Evolutionary conservation across 2,113 vertebrate species (phyloP), one percentile per base, ranked within the genome.

Genomic region (Megaceryle maxima): DNA sequence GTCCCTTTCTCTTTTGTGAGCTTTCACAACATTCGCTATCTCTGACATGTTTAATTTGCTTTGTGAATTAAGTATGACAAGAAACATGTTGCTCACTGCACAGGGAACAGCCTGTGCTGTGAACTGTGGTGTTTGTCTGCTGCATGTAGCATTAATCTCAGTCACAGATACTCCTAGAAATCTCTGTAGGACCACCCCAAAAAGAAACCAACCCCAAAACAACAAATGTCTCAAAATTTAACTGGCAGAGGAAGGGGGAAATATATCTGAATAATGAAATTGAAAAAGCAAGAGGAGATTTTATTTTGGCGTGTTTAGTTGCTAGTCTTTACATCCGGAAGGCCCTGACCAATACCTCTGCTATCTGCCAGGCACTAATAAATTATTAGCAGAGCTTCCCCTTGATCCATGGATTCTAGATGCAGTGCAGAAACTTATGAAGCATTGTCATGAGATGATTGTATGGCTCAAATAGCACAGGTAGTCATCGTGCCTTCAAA

Each of bases 21-120:
- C 50, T 92, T 93, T 88, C 48, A 87, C 64, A 75, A 24, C 39
- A 26, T 48, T 89, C 78, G 62, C 35, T 28, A 78, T 84, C 35
- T 88, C 77, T 87, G 81, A 82, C 44, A 41, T 41, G 51, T 79
- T 70, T 91, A 89, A 87, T 93, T 93, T 92, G 63, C 63, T 91
- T 68, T 79, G 69, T 88, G 81, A 87, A 76, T 94, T 87, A 55
- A n/a, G 20, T 82, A 73, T 89, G 64, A 94, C 88, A 88, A 93
- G 79, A 88, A 95, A 75, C 69, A 73, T 28, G 69, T 79, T 92
- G 66, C 60, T 79, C 15, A 4, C 16, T 56, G 39, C 53, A 28
- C 7, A 64, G 62, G 66, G 53, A 89, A 31, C 60, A 88, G 39
- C 41, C 60, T 18, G 16, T 91, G 72, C 81, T 88, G 33, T 83